Conservation (phyloP, 2,888 invertebrate genomes). For the Polyommatus icarus region DNA sequence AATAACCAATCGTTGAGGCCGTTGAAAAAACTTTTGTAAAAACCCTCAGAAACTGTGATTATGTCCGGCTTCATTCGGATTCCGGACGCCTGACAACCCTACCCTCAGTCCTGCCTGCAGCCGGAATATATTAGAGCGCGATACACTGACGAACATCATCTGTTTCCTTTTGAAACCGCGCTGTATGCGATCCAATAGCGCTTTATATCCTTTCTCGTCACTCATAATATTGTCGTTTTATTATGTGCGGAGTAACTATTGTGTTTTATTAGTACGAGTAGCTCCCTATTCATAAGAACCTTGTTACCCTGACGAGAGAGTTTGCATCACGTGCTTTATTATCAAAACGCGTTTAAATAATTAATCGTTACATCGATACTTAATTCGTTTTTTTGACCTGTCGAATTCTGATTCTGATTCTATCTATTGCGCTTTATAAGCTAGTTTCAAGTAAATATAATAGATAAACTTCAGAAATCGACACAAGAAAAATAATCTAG, state of each 20-base stretch:
- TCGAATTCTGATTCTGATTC: too few species aligned
- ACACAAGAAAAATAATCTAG: not conserved
- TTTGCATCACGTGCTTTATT: not conserved
- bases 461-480: not conserved
- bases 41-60: too few species aligned
- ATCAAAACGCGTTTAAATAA: too few species aligned
- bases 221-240: not conserved
- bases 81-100: not conserved
- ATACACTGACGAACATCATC: conserved; percentile 32
- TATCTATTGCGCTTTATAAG: too few species aligned
- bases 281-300: not conserved
- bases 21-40: too few species aligned
- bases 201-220: not conserved
- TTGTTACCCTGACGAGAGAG: not conserved
- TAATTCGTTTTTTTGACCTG: too few species aligned
- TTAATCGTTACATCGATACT: too few species aligned
- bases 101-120: conserved; percentile 44
- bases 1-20: too few species aligned
- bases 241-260: not conserved
- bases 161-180: conserved; percentile 15
- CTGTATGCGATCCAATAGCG: not conserved
- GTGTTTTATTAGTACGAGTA: not conserved
- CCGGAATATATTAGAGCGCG: conserved; percentile 41
- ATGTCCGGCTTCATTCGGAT: not conserved
- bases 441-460: too few species aligned